Percentiles rank a stretch among this genome's conserved stretches.
These are phyloP conservation scores for Polyommatus icarus DNA, from an alignment of 2,888 invertebrate genomes.

Conservation along the genomic window DNA sequence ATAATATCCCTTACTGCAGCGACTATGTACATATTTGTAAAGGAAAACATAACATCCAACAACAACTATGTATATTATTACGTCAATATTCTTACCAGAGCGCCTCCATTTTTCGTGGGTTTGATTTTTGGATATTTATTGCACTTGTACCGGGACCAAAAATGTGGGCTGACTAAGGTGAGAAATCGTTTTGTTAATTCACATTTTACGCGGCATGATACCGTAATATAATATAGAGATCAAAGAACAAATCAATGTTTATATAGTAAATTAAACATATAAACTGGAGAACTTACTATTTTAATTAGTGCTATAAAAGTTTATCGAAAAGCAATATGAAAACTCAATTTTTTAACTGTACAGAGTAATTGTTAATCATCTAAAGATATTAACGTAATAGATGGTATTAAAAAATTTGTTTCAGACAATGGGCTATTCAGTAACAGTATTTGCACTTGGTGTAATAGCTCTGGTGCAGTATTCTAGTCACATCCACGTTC, in stretches of 20 bases:
- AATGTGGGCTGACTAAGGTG: constrained; percentile 42
- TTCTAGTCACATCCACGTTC: background rate
- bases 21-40: constrained; percentile 41
- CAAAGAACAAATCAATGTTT: too few relatives aligned
- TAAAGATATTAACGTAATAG: background rate
- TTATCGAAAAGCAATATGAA: too few relatives aligned
- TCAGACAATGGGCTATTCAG: background rate
- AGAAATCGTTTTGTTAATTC: constrained; percentile 30
- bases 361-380: too few relatives aligned
- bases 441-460: background rate
- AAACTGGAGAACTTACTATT: too few relatives aligned
- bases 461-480: background rate
- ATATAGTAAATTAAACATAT: too few relatives aligned
- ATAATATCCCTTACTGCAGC: constrained; percentile 43
- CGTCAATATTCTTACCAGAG: constrained; percentile 55
- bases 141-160: constrained; percentile 54
- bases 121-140: constrained; percentile 59
- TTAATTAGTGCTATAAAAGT: too few relatives aligned
- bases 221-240: too few relatives aligned
- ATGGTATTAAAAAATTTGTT: background rate
- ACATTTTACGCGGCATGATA: too few relatives aligned
- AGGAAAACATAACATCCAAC: constrained; percentile 28
- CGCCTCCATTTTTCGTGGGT: constrained; percentile 52
- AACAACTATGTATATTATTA: constrained; percentile 51
- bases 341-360: too few relatives aligned